These are phyloP conservation scores for Eleginops maclovinus DNA, from an alignment of 2,113 vertebrate species.

Conservation along the genomic window DNA sequence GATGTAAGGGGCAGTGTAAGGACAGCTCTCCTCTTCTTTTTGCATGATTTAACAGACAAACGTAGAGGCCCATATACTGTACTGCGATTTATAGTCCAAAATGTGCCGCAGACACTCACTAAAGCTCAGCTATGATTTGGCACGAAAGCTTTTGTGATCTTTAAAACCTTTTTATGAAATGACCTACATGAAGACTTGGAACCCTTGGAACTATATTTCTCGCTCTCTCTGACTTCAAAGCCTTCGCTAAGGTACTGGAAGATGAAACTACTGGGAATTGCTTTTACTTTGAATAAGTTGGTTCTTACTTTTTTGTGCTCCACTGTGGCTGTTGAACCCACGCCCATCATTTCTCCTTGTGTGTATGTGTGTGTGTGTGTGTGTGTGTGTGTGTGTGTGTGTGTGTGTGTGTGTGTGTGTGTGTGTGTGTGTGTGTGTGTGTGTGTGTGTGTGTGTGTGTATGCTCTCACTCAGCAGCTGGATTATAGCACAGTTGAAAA, in stretches of 20 bases:
- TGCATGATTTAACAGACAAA: conserved; percentile 44
- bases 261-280: conserved; percentile 52
- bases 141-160: conserved; percentile 59
- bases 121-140: conserved; percentile 24
- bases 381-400: neutral
- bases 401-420: neutral
- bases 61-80: conserved; percentile 11
- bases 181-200: conserved; percentile 47
- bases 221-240: conserved; percentile 47
- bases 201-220: conserved; percentile 39
- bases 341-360: conserved; percentile 6
- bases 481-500: conserved; percentile 49
- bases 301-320: conserved; percentile 46
- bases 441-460: neutral
- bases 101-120: conserved; percentile 28
- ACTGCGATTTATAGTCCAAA: conserved; percentile 31
- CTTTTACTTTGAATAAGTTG: conserved; percentile 60
- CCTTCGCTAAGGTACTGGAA: conserved; percentile 48
- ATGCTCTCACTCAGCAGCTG: conserved; percentile 6
- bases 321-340: conserved; percentile 39
- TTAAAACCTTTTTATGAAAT: conserved; percentile 62
- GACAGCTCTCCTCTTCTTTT: conserved; percentile 33
- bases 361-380: neutral
- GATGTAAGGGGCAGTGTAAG: conserved; percentile 19
- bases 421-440: neutral